Evolutionary conservation across 2,888 invertebrate genomes (phyloP).

Genomic region (Lumbricus terrestris): DNA sequence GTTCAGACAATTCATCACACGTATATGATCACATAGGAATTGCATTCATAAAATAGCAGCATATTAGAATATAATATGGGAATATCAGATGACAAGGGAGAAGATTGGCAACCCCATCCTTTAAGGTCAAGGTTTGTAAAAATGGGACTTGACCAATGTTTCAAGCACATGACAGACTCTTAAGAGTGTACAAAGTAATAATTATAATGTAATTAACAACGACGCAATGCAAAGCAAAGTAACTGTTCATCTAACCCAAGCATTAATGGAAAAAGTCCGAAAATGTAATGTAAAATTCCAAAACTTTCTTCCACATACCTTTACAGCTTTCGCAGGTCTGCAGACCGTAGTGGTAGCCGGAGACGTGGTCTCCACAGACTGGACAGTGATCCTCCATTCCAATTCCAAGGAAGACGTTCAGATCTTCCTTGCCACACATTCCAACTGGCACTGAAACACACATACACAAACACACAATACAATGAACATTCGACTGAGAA

Average conservation of each 20-base stretch:
- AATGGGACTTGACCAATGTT: not conserved
- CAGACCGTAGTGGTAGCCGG: constrained; percentile 95
- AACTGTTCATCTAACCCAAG: not conserved
- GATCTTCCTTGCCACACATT: not conserved
- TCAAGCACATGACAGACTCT: not conserved
- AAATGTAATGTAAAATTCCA: not conserved
- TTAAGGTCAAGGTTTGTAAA: not conserved
- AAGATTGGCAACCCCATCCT: not conserved
- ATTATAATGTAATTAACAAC: not conserved
- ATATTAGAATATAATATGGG: too few species aligned
- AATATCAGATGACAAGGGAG: too few species aligned
- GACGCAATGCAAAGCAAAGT: not conserved
- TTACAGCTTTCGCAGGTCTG: constrained; percentile 99
- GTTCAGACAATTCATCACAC: too few species aligned
- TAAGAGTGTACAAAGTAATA: not conserved
- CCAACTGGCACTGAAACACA: not conserved
- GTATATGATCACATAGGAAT: not conserved
- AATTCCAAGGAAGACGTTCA: not conserved
- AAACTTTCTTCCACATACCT: constrained; percentile 47
- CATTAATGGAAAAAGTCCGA: not conserved
- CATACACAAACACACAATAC: too few species aligned
- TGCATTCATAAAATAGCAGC: not conserved
- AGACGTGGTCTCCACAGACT: constrained; percentile 4
- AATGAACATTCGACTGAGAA: not conserved
- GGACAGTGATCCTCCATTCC: not conserved